These are phyloP conservation scores for Geococcyx californianus DNA, from an alignment of 2,113 vertebrate species.

Conservation along the genomic window DNA sequence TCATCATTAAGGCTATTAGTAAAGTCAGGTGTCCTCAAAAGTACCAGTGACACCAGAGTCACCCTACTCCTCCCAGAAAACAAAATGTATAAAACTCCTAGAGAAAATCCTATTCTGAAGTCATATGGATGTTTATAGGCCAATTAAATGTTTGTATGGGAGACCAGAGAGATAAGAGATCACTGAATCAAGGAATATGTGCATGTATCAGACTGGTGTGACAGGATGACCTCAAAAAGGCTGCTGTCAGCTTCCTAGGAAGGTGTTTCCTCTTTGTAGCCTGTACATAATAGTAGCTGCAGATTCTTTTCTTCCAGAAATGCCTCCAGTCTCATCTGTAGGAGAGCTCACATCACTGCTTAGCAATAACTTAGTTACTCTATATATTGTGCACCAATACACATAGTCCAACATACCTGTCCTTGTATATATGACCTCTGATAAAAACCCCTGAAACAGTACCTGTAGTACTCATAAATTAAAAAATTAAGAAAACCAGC, in stretches of 20 bases:
- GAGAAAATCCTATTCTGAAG: background rate
- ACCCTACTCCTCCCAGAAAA: background rate
- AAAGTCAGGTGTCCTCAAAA: background rate
- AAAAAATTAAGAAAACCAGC: too few species aligned
- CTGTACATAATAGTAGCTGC: background rate
- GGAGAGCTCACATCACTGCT: background rate
- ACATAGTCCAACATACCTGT: background rate
- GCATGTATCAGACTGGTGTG: background rate
- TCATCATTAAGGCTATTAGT: background rate
- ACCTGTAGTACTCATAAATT: too few species aligned
- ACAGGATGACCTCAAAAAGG: background rate
- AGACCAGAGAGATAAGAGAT: slow-evolving; percentile 17
- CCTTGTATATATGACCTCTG: background rate
- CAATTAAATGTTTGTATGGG: slow-evolving; percentile 5
- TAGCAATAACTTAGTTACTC: background rate
- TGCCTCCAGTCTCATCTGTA: background rate
- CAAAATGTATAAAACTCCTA: background rate
- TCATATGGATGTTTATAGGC: background rate
- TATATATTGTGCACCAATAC: background rate
- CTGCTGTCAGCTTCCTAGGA: background rate
- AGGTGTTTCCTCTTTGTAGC: background rate
- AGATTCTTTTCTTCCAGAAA: background rate
- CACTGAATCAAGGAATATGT: background rate
- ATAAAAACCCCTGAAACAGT: too few species aligned
- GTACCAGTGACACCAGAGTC: background rate